These are phyloP conservation scores for Coptotermes formosanus DNA, from an alignment of 1,140 invertebrate species.

Conservation along the genomic window DNA sequence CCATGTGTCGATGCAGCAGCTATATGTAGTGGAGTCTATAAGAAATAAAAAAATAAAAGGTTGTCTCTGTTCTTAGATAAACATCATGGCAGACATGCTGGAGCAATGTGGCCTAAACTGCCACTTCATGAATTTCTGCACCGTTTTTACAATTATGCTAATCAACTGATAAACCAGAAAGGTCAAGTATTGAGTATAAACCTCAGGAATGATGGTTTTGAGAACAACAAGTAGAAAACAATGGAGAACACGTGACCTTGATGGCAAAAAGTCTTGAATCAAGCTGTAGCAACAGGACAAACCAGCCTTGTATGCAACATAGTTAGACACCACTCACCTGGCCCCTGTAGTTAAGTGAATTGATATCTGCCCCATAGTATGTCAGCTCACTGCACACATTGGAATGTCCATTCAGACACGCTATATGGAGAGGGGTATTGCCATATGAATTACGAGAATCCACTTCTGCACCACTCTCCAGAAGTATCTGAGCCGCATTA, in stretches of 20 bases:
- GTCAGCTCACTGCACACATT: constrained; percentile 54
- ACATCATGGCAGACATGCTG: too few species aligned
- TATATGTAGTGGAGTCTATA: constrained; percentile 62
- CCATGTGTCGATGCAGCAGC: constrained; percentile 62
- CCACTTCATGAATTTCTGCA: too few species aligned
- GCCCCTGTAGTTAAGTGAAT: constrained; percentile 49
- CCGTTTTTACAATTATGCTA: too few species aligned
- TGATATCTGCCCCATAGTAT: constrained; percentile 49
- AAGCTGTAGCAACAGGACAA: not conserved
- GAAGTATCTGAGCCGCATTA: constrained; percentile 52
- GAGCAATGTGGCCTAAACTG: too few species aligned
- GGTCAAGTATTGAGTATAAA: too few species aligned
- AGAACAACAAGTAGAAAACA: too few species aligned
- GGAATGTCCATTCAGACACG: constrained; percentile 62
- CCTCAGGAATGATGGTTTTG: too few species aligned
- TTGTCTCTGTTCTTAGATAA: too few species aligned
- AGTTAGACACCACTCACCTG: constrained; percentile 45
- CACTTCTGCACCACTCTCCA: constrained; percentile 56
- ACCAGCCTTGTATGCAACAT: too few species aligned
- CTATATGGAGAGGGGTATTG: constrained; percentile 63
- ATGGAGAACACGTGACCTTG: too few species aligned
- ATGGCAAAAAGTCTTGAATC: too few species aligned
- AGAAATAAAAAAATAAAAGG: constrained; percentile 34
- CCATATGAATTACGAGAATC: constrained; percentile 59
- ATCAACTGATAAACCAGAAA: too few species aligned